Percentiles rank a stretch among this genome's conserved stretches.
Evolutionary conservation across 2,113 vertebrate genomes (phyloP).

Genomic region (Manacus vitellinus): DNA sequence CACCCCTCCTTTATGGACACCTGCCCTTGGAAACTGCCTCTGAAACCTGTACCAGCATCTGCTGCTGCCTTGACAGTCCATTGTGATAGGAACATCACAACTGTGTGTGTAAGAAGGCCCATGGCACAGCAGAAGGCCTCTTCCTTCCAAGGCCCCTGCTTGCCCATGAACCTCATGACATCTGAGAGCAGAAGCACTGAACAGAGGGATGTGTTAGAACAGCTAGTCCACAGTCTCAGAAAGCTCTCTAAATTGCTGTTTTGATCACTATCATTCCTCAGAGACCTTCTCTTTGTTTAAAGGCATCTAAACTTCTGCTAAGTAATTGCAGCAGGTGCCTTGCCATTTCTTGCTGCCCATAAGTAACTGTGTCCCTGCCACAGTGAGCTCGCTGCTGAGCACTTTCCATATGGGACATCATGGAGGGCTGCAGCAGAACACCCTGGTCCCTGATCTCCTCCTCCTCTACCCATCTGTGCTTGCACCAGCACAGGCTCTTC

Average conservation of each 20-base stretch:
- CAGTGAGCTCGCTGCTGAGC: rapidly evolving
- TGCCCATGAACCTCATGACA: neutral
- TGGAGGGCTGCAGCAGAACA: neutral
- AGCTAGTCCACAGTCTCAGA: neutral
- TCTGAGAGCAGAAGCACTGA: neutral
- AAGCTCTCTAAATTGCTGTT: neutral
- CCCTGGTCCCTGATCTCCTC: rapidly evolving
- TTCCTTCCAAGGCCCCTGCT: neutral
- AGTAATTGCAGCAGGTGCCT: neutral
- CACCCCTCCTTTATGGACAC: neutral
- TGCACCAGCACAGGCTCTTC: neutral
- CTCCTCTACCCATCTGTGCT: neutral
- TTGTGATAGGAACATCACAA: rapidly evolving
- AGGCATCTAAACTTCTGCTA: neutral
- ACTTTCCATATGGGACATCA: rapidly evolving
- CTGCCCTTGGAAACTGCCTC: neutral
- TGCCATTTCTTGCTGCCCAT: neutral
- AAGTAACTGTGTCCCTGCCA: neutral
- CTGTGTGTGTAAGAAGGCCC: neutral
- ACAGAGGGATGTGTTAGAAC: neutral
- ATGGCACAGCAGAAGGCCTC: rapidly evolving
- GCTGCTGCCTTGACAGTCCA: rapidly evolving
- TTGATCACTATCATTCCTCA: neutral
- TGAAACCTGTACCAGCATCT: rapidly evolving
- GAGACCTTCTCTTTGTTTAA: neutral